Conservation (phyloP, 2,797 vertebrate species). For the Darevskia mixta region DNA sequence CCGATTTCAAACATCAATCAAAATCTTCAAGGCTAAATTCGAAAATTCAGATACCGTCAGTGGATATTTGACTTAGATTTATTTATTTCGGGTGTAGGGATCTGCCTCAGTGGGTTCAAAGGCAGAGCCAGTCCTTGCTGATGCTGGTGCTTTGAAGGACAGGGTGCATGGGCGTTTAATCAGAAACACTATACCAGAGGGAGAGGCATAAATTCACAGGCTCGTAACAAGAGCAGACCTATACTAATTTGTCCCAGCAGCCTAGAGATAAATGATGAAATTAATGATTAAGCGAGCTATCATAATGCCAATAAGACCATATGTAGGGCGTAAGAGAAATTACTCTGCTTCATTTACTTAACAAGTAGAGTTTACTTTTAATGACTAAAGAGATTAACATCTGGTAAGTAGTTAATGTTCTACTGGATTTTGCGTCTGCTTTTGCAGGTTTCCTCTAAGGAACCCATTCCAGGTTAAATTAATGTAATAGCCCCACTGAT, state of each 20-base stretch:
- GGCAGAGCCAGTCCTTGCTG: background rate
- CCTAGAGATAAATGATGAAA: slow-evolving; percentile 28
- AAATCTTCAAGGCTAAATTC: background rate
- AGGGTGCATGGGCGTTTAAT: background rate
- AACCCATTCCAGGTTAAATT: slow-evolving; percentile 14
- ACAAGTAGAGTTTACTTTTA: slow-evolving; percentile 35
- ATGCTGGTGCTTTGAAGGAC: background rate
- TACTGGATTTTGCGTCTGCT: slow-evolving; percentile 9
- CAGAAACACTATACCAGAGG: slow-evolving; percentile 6
- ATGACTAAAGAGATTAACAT: slow-evolving; percentile 33
- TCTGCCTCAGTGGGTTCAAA: background rate
- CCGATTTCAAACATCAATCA: background rate
- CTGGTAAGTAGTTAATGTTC: slow-evolving; percentile 20
- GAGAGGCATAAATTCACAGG: slow-evolving; percentile 25
- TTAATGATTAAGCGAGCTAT: slow-evolving; percentile 32
- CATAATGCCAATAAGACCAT: slow-evolving; percentile 36
- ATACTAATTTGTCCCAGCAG: slow-evolving; percentile 31
- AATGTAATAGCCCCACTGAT: background rate
- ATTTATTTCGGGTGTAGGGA: background rate
- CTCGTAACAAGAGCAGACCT: slow-evolving; percentile 21
- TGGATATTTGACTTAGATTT: background rate
- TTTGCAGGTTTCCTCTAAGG: background rate
- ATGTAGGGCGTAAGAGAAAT: slow-evolving; percentile 37
- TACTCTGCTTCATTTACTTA: slow-evolving; percentile 41
- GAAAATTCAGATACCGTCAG: background rate